Evolutionary conservation across 2,888 invertebrate genomes (phyloP).

Genomic region (Nemapogon koenigi): DNA sequence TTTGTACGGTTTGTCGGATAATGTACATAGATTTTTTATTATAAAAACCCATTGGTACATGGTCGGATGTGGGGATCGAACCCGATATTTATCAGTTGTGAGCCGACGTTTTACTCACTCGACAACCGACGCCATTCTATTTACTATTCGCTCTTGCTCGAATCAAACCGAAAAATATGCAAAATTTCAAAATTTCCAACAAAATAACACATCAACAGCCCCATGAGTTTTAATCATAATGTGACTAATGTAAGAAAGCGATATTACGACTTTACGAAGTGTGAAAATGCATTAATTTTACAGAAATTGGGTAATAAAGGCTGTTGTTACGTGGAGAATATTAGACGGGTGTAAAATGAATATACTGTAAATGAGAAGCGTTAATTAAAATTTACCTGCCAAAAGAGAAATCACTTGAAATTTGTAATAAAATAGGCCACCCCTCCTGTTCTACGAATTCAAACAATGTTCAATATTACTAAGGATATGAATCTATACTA

Average conservation of each 20-base stretch:
- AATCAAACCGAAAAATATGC: too few species aligned
- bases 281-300: conserved; percentile 32
- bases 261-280: conserved; percentile 25
- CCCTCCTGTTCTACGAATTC: not conserved
- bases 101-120: too few species aligned
- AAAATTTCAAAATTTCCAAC: too few species aligned
- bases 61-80: too few species aligned
- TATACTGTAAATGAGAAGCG: conserved; percentile 6
- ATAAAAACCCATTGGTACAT: too few species aligned
- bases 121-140: too few species aligned
- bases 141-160: too few species aligned
- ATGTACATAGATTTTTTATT: too few species aligned
- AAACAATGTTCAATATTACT: not conserved
- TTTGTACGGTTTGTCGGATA: too few species aligned
- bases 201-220: too few species aligned
- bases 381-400: conserved; percentile 4
- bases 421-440: not conserved
- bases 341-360: conserved; percentile 7
- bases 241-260: conserved; percentile 24
- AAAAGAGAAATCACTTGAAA: not conserved
- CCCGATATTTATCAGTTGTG: too few species aligned
- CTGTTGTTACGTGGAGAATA: conserved; percentile 5
- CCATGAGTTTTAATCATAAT: conserved; percentile 24
- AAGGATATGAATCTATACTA: not conserved
- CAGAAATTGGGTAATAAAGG: conserved; percentile 26